Evolutionary conservation across 1,140 invertebrate species (phyloP).

Genomic region (Triops cancriformis): DNA sequence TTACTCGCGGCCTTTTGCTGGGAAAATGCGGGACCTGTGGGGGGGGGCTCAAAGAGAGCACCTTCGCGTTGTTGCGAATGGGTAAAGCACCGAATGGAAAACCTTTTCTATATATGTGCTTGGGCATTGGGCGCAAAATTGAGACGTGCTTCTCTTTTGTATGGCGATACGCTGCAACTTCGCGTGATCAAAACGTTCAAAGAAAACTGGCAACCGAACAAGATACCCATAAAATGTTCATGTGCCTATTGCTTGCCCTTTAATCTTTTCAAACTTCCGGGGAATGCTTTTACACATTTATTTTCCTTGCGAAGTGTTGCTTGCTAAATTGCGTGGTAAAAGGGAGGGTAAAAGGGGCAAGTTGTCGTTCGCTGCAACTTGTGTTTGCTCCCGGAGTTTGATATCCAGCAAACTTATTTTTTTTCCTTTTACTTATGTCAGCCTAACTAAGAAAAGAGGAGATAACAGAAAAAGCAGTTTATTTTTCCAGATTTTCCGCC

Average conservation of each 20-base stretch:
- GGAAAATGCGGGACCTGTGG: background rate
- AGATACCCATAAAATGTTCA: slow-evolving; percentile 1
- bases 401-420: too few species aligned
- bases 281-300: background rate
- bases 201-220: slow-evolving; percentile 6
- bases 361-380: too few species aligned
- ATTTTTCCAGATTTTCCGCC: background rate
- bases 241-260: background rate
- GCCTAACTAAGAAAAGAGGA: background rate
- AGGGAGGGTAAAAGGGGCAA: background rate
- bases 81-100: background rate
- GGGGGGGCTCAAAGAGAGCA: background rate
- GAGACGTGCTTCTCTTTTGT: background rate
- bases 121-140: slow-evolving; percentile 12
- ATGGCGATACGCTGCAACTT: background rate
- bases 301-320: background rate
- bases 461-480: background rate
- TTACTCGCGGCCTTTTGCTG: background rate
- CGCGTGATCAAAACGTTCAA: slow-evolving; percentile 10
- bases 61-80: background rate
- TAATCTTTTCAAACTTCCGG: background rate
- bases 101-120: background rate
- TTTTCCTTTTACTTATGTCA: background rate
- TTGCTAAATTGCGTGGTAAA: background rate
- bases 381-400: too few species aligned